Conservation (phyloP, 2,888 invertebrate genomes). For the Camponotus fellah region DNA sequence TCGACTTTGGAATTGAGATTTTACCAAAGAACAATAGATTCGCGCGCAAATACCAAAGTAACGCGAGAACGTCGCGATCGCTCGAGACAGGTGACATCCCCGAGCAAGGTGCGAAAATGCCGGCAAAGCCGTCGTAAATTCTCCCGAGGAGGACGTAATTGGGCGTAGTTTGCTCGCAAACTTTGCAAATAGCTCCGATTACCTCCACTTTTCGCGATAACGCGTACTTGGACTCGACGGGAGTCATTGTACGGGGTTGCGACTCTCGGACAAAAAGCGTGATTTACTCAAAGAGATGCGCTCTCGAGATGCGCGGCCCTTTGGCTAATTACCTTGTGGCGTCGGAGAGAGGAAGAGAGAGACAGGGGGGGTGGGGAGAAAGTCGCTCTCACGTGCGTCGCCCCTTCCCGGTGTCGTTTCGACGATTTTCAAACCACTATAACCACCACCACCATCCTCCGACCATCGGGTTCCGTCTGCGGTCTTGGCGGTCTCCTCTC, state of each 20-base stretch:
- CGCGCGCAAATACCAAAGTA: background rate
- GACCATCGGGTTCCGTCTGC: conserved; percentile 32
- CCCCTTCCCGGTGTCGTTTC: conserved; percentile 30
- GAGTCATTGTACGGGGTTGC: background rate
- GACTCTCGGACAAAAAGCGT: background rate
- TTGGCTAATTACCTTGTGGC: conserved; percentile 69
- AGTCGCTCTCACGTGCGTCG: conserved; percentile 52
- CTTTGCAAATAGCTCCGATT: conserved; percentile 15
- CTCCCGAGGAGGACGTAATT: background rate
- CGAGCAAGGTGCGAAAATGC: background rate
- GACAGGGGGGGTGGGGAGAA: background rate
- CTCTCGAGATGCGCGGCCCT: conserved; percentile 21
- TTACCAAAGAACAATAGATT: background rate
- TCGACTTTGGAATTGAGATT: background rate
- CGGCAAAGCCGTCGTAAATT: background rate
- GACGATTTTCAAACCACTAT: conserved; percentile 39
- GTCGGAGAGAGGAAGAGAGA: conserved; percentile 31
- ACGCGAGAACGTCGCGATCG: background rate
- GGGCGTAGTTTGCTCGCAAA: background rate
- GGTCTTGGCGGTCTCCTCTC: conserved; percentile 29
- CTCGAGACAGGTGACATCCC: background rate
- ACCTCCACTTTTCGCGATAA: background rate
- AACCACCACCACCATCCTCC: conserved; percentile 38
- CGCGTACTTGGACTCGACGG: background rate
- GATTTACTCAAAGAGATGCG: conserved; percentile 23